These are phyloP conservation scores for Onychomys arenicola DNA, from an alignment of 2,797 vertebrate genomes.

Conservation along the genomic window DNA sequence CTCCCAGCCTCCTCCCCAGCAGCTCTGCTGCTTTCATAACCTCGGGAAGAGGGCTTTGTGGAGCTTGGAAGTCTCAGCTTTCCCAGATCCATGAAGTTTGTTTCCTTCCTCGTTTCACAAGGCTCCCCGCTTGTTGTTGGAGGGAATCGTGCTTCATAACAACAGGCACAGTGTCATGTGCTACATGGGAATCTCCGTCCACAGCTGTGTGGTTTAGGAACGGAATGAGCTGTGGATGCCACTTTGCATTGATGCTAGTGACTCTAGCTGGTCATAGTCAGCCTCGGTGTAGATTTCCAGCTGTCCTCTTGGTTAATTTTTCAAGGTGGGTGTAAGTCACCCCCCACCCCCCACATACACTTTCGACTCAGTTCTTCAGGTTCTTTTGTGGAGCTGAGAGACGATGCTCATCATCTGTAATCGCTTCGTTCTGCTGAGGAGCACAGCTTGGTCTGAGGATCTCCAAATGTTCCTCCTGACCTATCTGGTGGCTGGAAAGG, in stretches of 20 bases:
- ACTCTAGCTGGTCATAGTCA: neutral
- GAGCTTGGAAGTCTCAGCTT: neutral
- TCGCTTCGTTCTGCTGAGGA: neutral
- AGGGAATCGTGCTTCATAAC: neutral
- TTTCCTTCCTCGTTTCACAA: neutral
- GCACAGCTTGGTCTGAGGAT: neutral
- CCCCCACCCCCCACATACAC: neutral
- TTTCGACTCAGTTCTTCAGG: too few species aligned
- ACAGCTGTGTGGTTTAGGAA: neutral
- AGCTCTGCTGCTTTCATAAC: neutral
- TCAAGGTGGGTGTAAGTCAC: neutral
- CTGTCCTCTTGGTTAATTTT: neutral
- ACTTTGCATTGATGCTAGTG: too few species aligned
- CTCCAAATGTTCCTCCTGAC: neutral
- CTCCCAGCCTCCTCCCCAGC: neutral
- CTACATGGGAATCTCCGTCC: neutral
- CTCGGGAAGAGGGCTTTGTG: neutral
- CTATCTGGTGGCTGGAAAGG: neutral
- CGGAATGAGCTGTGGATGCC: neutral
- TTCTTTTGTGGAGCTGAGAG: neutral
- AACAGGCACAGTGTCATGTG: neutral
- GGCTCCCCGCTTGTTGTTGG: neutral
- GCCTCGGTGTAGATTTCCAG: neutral
- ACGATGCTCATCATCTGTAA: neutral
- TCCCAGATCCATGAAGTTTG: neutral